These are phyloP conservation scores for western clawed frog (Xenopus tropicalis) DNA, from an alignment of 2,113 vertebrate genomes.

Conservation along the genomic window UCB_Xtro_10.0 CM004444.2:164807001-164807500, in stretches of 20 bases:
- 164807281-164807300: conserved; percentile 51
- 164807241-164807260: conserved; percentile 76
- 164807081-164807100: too few relatives aligned
- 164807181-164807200: conserved; percentile 59
- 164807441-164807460: too few relatives aligned
- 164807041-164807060: too few relatives aligned
- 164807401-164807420: too few relatives aligned
- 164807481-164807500: too few relatives aligned
- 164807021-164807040: too few relatives aligned
- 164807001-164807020: too few relatives aligned
- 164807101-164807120: background rate
- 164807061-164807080: too few relatives aligned
- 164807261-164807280: conserved; percentile 79
- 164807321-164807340: conserved; percentile 48
- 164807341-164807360: conserved; percentile 18
- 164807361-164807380: conserved; percentile 65
- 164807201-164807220: conserved; percentile 56
- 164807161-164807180: conserved; percentile 58
- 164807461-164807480: too few relatives aligned
- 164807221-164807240: conserved; percentile 66
- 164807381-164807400: conserved; percentile 61
- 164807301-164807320: conserved; percentile 38
- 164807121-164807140: conserved; percentile 62
- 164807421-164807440: too few relatives aligned
- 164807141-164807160: conserved; percentile 54